phyloP scores from a whole-genome alignment of 2,888 invertebrate genomes.

The Laothoe populi region DNA sequence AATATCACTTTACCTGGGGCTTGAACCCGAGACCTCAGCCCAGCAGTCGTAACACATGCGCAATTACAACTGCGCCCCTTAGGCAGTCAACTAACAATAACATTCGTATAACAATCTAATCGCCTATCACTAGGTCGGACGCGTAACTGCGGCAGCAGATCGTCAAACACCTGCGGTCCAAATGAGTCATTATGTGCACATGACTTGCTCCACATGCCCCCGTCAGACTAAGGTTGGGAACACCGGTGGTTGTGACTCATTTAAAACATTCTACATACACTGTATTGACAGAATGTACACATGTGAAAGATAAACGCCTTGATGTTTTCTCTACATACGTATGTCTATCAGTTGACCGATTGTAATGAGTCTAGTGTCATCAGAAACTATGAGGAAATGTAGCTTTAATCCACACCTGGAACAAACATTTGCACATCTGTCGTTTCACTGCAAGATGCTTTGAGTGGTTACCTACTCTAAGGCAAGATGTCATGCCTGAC shows the following conservation, averaged over 20 bases:
- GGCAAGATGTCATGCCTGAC: too few species aligned
- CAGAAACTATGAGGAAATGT: neutral
- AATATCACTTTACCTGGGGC: too few species aligned
- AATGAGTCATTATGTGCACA: conserved; percentile 31
- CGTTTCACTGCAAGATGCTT: neutral
- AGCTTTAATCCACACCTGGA: neutral
- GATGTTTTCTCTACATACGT: neutral
- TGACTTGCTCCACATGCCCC: conserved; percentile 42
- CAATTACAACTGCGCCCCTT: too few species aligned
- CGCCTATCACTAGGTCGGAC: conserved; percentile 22
- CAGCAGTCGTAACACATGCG: too few species aligned
- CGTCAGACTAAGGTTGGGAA: conserved; percentile 48
- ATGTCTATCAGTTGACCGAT: neutral
- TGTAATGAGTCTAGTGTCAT: neutral
- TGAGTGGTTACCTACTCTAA: too few species aligned
- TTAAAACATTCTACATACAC: neutral
- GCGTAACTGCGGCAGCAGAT: conserved; percentile 26
- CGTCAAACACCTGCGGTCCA: conserved; percentile 30
- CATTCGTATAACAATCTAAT: neutral
- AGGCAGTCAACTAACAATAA: neutral
- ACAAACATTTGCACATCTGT: neutral
- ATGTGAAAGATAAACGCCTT: too few species aligned
- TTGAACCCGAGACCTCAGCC: too few species aligned
- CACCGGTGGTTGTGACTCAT: conserved; percentile 47
- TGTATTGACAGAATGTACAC: too few species aligned